Base-by-base conservation (phyloP, 2,797 vertebrate genomes). In the Argentina silus region DNA sequence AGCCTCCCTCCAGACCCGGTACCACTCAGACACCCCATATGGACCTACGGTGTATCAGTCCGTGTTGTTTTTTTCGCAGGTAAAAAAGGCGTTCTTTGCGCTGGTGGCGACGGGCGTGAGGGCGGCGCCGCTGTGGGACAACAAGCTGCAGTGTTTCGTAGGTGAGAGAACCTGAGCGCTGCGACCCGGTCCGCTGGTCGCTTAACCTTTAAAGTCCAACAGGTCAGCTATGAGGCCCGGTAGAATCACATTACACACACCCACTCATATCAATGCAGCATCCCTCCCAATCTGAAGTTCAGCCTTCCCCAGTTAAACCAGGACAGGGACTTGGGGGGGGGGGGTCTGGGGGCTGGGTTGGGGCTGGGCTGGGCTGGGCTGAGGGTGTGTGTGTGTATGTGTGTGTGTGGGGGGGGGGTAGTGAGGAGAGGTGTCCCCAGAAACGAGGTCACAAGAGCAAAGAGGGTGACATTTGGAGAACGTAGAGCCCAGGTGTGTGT, bases 81-180 rank as follows among this genome's bases (percentile, higher is more conserved):
- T 98, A 55, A 99, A 98, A 88, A 98, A 98, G 90, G 98, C 98
- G 42, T 99, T 99, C 91, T 99, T 99, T 74, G 97, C 98, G 60
- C 92, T 99, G 87, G 97, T 99, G 81, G 95, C 97, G 50, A 98
- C 98, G 7, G 96, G 97, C 45, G 96, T 99, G 65, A 93, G 98
- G 77, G 97, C 98, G n/a, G 98, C 98, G 7, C 97, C 97, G 0
- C 94, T 99, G 77, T 99, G 98, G 98, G 97, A 99, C 90, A 96
- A 88, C 89, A 99, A 98, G 91, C 95, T 96, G 59, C 96, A 99
- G 86, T 94, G 95, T 90, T 99, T 99, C 91, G 97, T 99, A 89
- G 97, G 98, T 99, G 86, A 93, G 95, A 48, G 17, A 51, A 79
- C 44, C 12, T 50, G 17, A 50, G 64, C 11, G 6, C 3, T 50